Evolutionary conservation across 2,888 invertebrate species (phyloP), one percentile per base, ranked within the genome.

Genomic region (Hemaris fuciformis): DNA sequence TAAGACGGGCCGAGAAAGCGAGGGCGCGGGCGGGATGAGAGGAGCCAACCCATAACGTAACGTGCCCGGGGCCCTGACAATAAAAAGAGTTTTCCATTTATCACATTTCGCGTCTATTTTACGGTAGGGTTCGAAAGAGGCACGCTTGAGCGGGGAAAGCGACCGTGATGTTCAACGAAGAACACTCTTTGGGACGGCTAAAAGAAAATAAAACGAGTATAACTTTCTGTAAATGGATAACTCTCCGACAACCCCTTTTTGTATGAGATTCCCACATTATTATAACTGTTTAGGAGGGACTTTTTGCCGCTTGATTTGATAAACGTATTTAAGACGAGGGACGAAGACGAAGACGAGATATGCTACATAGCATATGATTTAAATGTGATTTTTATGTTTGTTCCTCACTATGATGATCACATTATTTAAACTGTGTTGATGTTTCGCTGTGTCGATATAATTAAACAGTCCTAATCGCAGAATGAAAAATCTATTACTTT

Each of bases 31-130:
- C 76, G 80, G 79, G 77, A 79, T 74, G 80, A 79, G 79, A 81
- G 77, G 78, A 84, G 79, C 75, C 86, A 82, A 83, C 85, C 87
- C 84, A 80, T 87, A 86, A 87, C 85, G 86, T 81, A 87, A 88
- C 84, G 83, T 82, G 87, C 83, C 87, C 81, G 84, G 79, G 87
- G 81, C 83, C 81, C 70, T 80, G 75, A 85, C 88, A 91, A 82
- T 90, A 91, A 91, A 91, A 90, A 88, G 89, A 91, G 86, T 89
- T 87, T 88, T 85, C 89, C 89, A 92, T 92, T 92, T 92, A 91
- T 92, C 91, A 92, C 91, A 90, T 91, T 91, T 90, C 83, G 88
- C 89, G 89, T 92, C 88, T 91, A 91, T 91, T 92, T 91, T 89
- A 89, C 87, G 87, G 88, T 83, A 85, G 87, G 89, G 89, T 87